These are phyloP conservation scores for Apodemia mormo DNA, from an alignment of 2,888 invertebrate genomes.

Conservation along the genomic window DNA sequence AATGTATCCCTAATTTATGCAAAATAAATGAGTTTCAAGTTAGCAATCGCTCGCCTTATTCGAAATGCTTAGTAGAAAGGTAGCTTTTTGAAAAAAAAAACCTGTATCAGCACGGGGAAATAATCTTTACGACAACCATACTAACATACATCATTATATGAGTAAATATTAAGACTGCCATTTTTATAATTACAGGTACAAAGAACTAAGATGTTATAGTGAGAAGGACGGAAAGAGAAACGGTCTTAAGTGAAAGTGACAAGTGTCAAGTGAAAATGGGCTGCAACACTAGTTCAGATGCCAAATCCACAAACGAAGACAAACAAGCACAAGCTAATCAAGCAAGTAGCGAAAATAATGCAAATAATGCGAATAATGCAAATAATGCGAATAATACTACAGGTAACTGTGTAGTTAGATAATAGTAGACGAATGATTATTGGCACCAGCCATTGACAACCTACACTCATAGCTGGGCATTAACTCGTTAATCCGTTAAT, in stretches of 20 bases:
- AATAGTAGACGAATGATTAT: too few relatives aligned
- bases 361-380: not conserved
- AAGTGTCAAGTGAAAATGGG: slow-evolving; percentile 39
- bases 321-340: slow-evolving; percentile 29
- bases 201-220: slow-evolving; percentile 1
- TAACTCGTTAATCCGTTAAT: too few relatives aligned
- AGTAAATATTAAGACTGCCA: not conserved
- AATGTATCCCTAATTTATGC: too few relatives aligned
- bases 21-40: too few relatives aligned
- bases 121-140: too few relatives aligned
- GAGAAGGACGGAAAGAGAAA: not conserved
- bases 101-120: too few relatives aligned
- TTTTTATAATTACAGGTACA: not conserved
- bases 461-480: too few relatives aligned
- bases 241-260: not conserved
- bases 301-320: slow-evolving; percentile 42
- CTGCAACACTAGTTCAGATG: slow-evolving; percentile 46
- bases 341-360: not conserved
- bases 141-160: too few relatives aligned
- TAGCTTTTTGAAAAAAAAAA: too few relatives aligned
- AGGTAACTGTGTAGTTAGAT: not conserved
- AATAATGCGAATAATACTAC: not conserved
- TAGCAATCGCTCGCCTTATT: too few relatives aligned
- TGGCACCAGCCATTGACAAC: too few relatives aligned
- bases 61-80: too few relatives aligned